Base-by-base conservation (phyloP, 37 sponge, comb jelly and placozoan genomes). In the Oopsacas minuta region DNA sequence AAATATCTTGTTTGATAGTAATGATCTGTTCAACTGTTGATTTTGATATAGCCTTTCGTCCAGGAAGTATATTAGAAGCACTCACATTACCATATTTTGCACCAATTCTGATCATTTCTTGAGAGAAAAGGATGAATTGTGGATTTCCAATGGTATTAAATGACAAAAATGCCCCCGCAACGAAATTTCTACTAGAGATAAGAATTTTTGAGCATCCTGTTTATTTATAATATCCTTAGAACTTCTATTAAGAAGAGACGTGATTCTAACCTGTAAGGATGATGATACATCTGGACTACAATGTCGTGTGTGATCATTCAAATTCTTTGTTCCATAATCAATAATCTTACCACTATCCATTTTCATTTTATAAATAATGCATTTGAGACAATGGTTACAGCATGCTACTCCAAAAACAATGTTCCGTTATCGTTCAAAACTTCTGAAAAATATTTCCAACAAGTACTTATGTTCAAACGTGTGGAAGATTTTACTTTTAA, bases 61-160 rank as follows among this genome's bases (percentile, higher is more conserved):
- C 75, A 32, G 75, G 75, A 61, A 61, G 22, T 61, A 61, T 20
- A 32, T 61, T 34, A 61, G 75, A 61, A 61, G 75, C 75, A 61
- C 32, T 61, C 75, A 61, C 75, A 61, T 61, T 61, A 20, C 75
- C 75, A 61, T 61, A 61, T 61, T 61, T 61, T 61, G 75, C 75
- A 61, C 75, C 75, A 61, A 61, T 61, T 61, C 75, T 61, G 75
- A 61, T 61, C 75, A 61, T 61, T 61, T 61, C 75, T 61, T 61
- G 75, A 32, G 75, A 61, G 28, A 61, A 61, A 61, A 32, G 75
- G 75, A 61, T 61, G 75, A 61, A 61, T 61, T 12, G 75, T 61
- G 75, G 75, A 61, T 61, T 61, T 61, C 28, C 75, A 61, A 61
- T 61, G 5, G 75, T 61, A 61, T 61, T 61, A 61, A 61, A 61